phyloP scores from a whole-genome alignment of 1,140 invertebrate species.

The Heliconius congener region DNA sequence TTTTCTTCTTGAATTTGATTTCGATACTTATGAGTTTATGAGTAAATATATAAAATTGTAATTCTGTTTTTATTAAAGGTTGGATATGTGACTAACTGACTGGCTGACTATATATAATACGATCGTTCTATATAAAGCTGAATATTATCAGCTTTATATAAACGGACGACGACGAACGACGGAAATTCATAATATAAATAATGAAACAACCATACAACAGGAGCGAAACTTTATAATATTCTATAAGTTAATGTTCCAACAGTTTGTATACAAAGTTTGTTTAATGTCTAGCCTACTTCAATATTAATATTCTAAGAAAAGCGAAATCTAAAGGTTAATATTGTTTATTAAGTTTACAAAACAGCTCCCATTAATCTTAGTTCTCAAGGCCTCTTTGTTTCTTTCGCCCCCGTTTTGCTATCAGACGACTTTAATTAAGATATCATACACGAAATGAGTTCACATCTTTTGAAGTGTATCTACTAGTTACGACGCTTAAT shows the following conservation, averaged over 20 bases:
- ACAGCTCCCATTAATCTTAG: constrained; percentile 71
- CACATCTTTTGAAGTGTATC: constrained; percentile 52
- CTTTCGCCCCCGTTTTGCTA: constrained; percentile 50
- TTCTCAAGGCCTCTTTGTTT: constrained; percentile 64
- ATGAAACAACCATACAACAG: constrained; percentile 5
- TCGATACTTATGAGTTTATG: too few species aligned
- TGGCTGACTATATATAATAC: not conserved
- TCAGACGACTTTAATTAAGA: constrained; percentile 72
- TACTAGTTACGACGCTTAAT: constrained; percentile 28
- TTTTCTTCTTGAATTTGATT: too few species aligned
- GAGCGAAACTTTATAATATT: not conserved
- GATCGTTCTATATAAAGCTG: too few species aligned
- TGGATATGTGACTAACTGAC: not conserved
- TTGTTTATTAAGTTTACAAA: constrained; percentile 55
- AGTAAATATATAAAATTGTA: too few species aligned
- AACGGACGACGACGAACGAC: too few species aligned
- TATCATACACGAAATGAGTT: constrained; percentile 67
- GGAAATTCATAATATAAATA: not conserved
- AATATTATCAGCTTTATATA: not conserved
- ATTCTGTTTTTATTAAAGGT: not conserved
- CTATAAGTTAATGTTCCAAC: not conserved
- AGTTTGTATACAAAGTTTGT: constrained; percentile 7
- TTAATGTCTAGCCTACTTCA: constrained; percentile 13
- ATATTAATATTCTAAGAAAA: constrained; percentile 21
- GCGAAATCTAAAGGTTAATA: constrained; percentile 19